Conservation (phyloP, 1,140 invertebrate species). For the Drosophila albomicans region DNA sequence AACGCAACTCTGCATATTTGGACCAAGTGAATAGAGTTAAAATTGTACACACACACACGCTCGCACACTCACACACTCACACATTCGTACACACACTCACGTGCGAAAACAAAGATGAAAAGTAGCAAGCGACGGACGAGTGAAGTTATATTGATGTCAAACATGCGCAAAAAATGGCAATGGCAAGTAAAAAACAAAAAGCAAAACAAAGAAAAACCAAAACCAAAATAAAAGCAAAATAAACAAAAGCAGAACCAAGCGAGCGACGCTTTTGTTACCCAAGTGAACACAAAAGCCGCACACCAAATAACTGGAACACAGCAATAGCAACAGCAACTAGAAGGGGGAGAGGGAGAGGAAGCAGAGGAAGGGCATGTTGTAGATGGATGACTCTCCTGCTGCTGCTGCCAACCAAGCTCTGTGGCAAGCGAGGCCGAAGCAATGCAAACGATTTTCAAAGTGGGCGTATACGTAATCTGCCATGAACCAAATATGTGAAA, state of each 20-base stretch:
- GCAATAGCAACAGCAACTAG: constrained; percentile 13
- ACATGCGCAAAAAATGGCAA: constrained; percentile 65
- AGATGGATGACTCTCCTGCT: constrained; percentile 12
- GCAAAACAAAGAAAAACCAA: background rate
- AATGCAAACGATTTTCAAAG: constrained; percentile 79
- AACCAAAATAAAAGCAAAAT: constrained; percentile 30
- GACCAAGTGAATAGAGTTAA: constrained; percentile 67
- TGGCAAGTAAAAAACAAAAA: constrained; percentile 14
- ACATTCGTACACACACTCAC: constrained; percentile 6
- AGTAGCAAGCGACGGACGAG: constrained; percentile 35
- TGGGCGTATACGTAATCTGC: constrained; percentile 78
- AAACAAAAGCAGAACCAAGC: constrained; percentile 55
- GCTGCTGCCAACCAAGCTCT: background rate
- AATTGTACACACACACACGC: constrained; percentile 27
- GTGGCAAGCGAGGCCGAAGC: constrained; percentile 33
- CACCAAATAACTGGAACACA: constrained; percentile 70
- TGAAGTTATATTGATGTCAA: constrained; percentile 79
- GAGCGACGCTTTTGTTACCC: constrained; percentile 67
- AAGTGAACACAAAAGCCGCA: constrained; percentile 71
- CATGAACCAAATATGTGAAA: constrained; percentile 76
- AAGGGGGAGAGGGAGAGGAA: background rate
- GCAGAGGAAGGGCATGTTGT: background rate
- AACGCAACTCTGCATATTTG: constrained; percentile 68
- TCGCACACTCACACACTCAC: background rate
- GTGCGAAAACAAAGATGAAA: constrained; percentile 40